Base-by-base conservation (phyloP, 2,888 invertebrate species). In the Spilosoma lubricipeda region DNA sequence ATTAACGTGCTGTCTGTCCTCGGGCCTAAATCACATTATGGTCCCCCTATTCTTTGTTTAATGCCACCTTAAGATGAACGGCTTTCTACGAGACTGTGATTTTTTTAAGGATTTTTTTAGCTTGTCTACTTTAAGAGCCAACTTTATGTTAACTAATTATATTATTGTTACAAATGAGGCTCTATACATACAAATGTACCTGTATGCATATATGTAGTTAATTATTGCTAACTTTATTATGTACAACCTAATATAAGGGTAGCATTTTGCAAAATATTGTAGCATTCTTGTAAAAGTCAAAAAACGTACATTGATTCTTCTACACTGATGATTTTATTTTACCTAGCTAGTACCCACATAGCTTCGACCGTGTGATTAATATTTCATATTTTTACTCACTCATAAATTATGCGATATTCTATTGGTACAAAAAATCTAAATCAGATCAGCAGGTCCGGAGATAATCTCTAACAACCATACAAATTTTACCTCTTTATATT, bases 1-100 rank as follows among this genome's bases (percentile, higher is more conserved):
- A 94, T 95, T 94, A 93, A 95, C 93, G 93, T 86, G 85, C 84
- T 92, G 93, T 91, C 92, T 92, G 93, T 93, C 93, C 93, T 90
- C 91, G 74, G 86, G 88, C 91, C 90, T 93, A 94, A 94, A 94
- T 94, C 94, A 94, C 94, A 94, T 94, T 94, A 94, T 85, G 84
- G 87, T 80, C 90, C 89, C 90, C 85, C 87, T 85, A 85, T 82
- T 90, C 90, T 90, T 90, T 92, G 92, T 93, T 91, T 93, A 92
- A 92, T 91, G 90, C 86, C 84, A 83, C 83, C 87, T 87, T 87
- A 89, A 91, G 91, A 90, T 88, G 90, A 90, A 90, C 90, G 86
- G 82, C 86, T 79, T 80, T 85, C 86, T 85, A 88, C 87, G 86
- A 88, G 85, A 75, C 85, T 75, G 89, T 85, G 90, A 91, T 92